phyloP scores from a whole-genome alignment of 2,797 vertebrate species.

The Basileuterus tristriatus region DNA sequence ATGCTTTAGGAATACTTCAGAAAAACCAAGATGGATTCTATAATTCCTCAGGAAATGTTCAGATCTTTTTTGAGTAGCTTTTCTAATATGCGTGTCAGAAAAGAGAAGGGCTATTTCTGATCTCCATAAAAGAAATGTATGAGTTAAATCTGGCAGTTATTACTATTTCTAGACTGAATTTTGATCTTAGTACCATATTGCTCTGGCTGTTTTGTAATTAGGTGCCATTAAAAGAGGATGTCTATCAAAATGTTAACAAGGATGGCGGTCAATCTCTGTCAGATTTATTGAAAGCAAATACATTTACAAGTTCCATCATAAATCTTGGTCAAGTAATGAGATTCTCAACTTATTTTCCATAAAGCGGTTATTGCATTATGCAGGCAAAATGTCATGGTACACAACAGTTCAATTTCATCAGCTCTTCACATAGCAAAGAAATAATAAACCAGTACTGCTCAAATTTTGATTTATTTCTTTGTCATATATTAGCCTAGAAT shows the following conservation, averaged over 20 bases:
- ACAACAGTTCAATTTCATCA: conserved; percentile 46
- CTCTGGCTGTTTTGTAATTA: conserved; percentile 50
- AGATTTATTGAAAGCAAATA: conserved; percentile 62
- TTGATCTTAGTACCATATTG: conserved; percentile 7
- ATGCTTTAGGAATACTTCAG: background rate
- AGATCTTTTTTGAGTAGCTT: background rate
- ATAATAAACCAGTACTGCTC: background rate
- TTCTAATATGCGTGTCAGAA: conserved; percentile 12
- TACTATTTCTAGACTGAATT: conserved; percentile 41
- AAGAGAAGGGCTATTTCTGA: conserved; percentile 22
- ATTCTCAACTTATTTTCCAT: conserved; percentile 56
- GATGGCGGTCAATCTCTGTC: conserved; percentile 23
- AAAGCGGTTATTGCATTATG: conserved; percentile 38
- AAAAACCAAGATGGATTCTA: background rate
- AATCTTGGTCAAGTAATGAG: conserved; percentile 50
- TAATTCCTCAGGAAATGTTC: background rate
- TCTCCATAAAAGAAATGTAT: conserved; percentile 8
- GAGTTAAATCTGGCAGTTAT: conserved; percentile 44
- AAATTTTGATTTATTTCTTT: conserved; percentile 13
- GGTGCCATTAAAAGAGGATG: conserved; percentile 12
- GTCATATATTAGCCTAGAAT: background rate
- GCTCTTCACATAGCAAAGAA: background rate
- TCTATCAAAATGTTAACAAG: conserved; percentile 57
- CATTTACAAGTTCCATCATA: conserved; percentile 35
- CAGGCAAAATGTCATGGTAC: conserved; percentile 23